Base-by-base conservation (phyloP, 2,113 vertebrate species). In the Eulemur macaco region DNA sequence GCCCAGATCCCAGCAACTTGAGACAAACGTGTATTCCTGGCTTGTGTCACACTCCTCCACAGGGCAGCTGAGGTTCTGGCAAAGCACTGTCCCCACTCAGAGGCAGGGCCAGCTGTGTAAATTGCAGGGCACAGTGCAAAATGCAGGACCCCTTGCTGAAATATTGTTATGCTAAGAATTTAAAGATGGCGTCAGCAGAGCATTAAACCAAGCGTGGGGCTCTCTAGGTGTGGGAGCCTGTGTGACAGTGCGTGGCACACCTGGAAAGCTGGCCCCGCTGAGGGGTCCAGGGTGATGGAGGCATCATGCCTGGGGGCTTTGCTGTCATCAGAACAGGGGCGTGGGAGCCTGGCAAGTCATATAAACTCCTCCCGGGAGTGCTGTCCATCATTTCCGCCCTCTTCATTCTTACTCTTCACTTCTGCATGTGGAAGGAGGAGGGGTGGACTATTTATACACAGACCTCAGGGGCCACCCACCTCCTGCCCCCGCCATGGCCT, bases 221-320 rank as follows among this genome's bases (percentile, higher is more conserved):
- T 64, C 56, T 39, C 63, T 47, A 21, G 12, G 17, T 6, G 39
- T 47, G 63, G 74, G 12, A 13, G 25, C 34, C 18, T 8, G 13
- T 23, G 27, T 2, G 81, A 5, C 54, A 4, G 4, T 18, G 8
- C 18, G 4, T 11, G 9, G 1, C 34, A 8, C 1, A 0, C 47
- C 13, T 12, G 21, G 8, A 56, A 56, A 27, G 45, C 71, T 68
- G 47, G 58, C 42, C 47, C 1, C 9, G 29, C 45, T 56, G 3
- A 3, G 47, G 18, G 15, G 6, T 29, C 58, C 52, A 9, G 78
- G 34, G 10, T 1, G 3, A 0, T 11, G 31, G 37, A 25, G 60
- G 25, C 4, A 1, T 31, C 73, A 0, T 76, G 27, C 29, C 39
- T 76, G 45, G 73, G 42, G 42, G 3, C 29, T 42, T 64, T 0